A percentile compares a stretch with the other conserved stretches of the same genome.
phyloP scores from a whole-genome alignment of 2,888 invertebrate genomes.

The Acrobasis suavella region DNA sequence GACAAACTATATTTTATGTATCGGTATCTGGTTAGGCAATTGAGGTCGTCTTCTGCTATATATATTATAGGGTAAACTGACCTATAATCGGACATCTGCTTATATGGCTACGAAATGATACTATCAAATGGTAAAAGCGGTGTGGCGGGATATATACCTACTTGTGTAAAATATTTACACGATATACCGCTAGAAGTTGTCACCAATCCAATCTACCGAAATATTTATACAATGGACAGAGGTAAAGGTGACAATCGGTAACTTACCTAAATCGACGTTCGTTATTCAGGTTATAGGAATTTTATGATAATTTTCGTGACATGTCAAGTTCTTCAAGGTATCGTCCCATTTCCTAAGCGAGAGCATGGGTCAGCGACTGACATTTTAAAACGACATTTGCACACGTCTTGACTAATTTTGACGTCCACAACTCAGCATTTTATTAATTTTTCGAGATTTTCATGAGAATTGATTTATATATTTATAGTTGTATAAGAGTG shows the following conservation, averaged over 20 bases:
- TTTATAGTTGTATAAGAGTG: too few species aligned
- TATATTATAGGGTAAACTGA: neutral
- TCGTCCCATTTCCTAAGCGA: slow-evolving; percentile 56
- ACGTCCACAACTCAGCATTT: neutral
- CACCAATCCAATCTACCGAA: too few species aligned
- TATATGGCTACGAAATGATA: too few species aligned
- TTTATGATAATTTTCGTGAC: slow-evolving; percentile 13
- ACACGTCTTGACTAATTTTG: slow-evolving; percentile 61
- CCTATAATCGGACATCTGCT: neutral
- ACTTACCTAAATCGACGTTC: too few species aligned
- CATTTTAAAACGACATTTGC: slow-evolving; percentile 74
- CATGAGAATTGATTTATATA: neutral
- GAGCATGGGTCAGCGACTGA: slow-evolving; percentile 67
- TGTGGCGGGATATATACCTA: too few species aligned
- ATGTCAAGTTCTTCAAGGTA: slow-evolving; percentile 40
- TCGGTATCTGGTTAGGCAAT: slow-evolving; percentile 13
- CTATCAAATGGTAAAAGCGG: too few species aligned
- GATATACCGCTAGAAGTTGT: too few species aligned
- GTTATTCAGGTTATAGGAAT: too few species aligned
- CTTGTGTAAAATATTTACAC: too few species aligned
- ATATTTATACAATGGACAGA: too few species aligned
- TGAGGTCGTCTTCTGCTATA: neutral
- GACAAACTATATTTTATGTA: slow-evolving; percentile 25
- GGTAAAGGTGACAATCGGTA: too few species aligned
- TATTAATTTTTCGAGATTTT: neutral